Percentiles rank a stretch among this genome's conserved stretches.
Conservation (phyloP, 2,888 invertebrate genomes). For the Phyto melanocephala region DNA sequence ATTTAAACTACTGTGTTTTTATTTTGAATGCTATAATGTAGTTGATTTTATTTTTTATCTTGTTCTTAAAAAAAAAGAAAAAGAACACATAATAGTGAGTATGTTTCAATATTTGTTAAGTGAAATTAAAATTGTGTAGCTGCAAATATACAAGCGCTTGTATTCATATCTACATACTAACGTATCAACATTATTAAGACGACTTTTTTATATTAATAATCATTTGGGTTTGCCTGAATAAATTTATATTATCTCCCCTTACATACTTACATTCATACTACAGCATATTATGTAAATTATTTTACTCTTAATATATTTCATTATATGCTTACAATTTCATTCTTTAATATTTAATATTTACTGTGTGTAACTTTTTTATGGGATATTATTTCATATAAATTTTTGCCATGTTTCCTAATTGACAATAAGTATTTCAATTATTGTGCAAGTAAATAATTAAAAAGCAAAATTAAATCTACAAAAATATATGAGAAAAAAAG, state of each 20-base stretch:
- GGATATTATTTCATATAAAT: slow-evolving; percentile 31
- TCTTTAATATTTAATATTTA: slow-evolving; percentile 26
- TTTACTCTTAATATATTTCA: not conserved
- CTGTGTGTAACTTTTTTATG: slow-evolving; percentile 12
- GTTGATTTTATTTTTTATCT: not conserved
- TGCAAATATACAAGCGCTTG: not conserved
- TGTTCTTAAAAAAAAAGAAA: not conserved
- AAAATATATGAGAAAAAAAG: not conserved
- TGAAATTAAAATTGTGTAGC: slow-evolving; percentile 44
- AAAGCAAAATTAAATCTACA: not conserved
- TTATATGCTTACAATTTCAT: not conserved
- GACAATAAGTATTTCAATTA: slow-evolving; percentile 18
- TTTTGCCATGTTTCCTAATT: not conserved
- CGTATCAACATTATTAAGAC: not conserved
- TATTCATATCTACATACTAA: not conserved
- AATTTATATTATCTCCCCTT: not conserved
- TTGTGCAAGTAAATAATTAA: not conserved
- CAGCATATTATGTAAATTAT: not conserved
- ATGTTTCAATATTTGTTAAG: slow-evolving; percentile 46
- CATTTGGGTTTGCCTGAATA: slow-evolving; percentile 16
- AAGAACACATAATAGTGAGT: not conserved
- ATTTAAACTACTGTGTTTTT: not conserved
- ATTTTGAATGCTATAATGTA: not conserved
- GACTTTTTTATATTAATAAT: slow-evolving; percentile 19
- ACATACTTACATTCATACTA: too few species aligned